These are phyloP conservation scores for Stichodactyla helianthus DNA, from an alignment of 64 coral and sea anemone genomes.

Conservation along the genomic window DNA sequence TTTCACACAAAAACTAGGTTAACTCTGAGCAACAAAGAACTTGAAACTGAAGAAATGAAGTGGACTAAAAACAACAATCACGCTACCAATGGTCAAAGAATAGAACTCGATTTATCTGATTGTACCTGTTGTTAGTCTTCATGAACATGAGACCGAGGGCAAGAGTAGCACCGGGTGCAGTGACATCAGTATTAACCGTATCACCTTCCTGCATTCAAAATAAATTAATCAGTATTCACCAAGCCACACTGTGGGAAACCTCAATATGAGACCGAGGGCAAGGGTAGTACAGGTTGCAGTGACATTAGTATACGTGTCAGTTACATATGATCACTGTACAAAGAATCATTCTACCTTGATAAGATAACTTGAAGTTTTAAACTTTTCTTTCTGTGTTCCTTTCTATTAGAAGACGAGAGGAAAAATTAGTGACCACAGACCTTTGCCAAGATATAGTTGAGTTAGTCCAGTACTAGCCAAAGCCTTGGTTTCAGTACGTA, in stretches of 20 bases:
- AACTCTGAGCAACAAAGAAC: background rate
- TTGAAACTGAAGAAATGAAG: background rate
- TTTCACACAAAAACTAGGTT: too few relatives aligned
- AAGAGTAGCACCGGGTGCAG: constrained; percentile 88
- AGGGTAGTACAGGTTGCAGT: constrained; percentile 91
- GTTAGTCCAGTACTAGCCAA: too few relatives aligned
- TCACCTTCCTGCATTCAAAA: constrained; percentile 81
- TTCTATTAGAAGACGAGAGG: constrained; percentile 43
- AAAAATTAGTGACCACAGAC: background rate
- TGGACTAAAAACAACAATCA: too few relatives aligned
- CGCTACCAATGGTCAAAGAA: background rate
- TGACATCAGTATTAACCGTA: constrained; percentile 86
- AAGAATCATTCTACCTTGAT: constrained; percentile 66
- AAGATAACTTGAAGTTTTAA: constrained; percentile 94
- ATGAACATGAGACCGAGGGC: constrained; percentile 89
- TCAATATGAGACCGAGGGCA: constrained; percentile 57
- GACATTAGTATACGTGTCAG: constrained; percentile 80
- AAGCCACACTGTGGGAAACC: background rate
- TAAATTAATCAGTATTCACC: background rate
- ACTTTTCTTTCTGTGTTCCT: constrained; percentile 97
- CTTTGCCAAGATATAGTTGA: too few relatives aligned
- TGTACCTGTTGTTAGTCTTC: constrained; percentile 94
- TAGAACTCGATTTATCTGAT: background rate
- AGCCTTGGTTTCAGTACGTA: too few relatives aligned
- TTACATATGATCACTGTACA: constrained; percentile 43